These are phyloP conservation scores for Tetrao urogallus DNA, from an alignment of 2,113 vertebrate genomes.

Conservation along the genomic window DNA sequence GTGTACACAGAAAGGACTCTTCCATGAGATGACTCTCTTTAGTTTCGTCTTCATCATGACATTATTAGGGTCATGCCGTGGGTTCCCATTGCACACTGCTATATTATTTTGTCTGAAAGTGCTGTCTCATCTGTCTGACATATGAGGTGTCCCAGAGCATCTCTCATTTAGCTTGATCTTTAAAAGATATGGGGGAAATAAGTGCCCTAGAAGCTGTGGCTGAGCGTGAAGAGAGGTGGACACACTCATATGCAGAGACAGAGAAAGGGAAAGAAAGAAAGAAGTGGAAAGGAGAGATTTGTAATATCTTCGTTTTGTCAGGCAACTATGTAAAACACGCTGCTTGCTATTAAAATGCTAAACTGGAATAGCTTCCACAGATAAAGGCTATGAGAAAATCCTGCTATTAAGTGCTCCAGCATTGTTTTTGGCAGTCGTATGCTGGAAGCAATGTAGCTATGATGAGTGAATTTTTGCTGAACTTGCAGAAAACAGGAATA, in stretches of 20 bases:
- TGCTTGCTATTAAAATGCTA: slow-evolving; percentile 40
- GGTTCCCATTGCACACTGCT: neutral
- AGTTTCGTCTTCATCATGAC: neutral
- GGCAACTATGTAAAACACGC: neutral
- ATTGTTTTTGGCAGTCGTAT: slow-evolving; percentile 8
- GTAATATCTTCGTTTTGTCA: neutral
- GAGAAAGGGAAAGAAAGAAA: neutral
- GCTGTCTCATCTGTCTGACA: neutral
- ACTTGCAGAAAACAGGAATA: neutral
- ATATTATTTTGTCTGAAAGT: slow-evolving; percentile 18
- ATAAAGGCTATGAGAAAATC: slow-evolving; percentile 16
- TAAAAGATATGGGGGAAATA: neutral
- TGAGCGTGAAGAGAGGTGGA: neutral
- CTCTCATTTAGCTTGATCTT: slow-evolving; percentile 21
- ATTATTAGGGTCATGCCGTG: neutral
- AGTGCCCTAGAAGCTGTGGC: neutral
- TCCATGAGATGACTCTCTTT: slow-evolving; percentile 2
- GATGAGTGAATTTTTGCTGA: neutral
- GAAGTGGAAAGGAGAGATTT: neutral
- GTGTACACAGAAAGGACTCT: neutral
- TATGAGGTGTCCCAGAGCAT: slow-evolving; percentile 10
- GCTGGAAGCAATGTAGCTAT: neutral
- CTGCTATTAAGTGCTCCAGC: neutral
- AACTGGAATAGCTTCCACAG: slow-evolving; percentile 4
- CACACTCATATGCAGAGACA: neutral